Evolutionary conservation across 2,113 vertebrate genomes (phyloP).

Genomic region (Neoarius graeffei): DNA sequence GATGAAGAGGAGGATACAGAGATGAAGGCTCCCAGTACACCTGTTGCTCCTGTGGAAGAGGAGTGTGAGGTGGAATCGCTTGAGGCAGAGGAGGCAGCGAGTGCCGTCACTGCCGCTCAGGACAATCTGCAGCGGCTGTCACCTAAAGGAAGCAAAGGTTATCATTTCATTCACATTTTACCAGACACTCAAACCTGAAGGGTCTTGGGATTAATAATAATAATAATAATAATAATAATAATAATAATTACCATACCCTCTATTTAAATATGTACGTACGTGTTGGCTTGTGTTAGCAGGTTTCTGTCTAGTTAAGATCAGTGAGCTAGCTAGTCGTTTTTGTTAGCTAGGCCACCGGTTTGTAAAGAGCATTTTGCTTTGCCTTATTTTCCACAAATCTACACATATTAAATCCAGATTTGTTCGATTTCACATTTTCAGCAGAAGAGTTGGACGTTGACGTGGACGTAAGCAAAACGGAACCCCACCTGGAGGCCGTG

Average conservation of each 20-base stretch:
- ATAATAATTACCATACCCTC: background rate
- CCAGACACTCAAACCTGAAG: background rate
- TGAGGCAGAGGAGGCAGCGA: conserved; percentile 47
- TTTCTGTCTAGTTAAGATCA: background rate
- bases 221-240: conserved; percentile 6
- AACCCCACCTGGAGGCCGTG: conserved; percentile 61
- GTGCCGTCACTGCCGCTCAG: background rate
- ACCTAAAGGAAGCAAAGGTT: conserved; percentile 65
- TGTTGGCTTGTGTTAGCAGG: background rate
- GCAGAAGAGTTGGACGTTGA: conserved; percentile 65
- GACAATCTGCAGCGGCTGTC: conserved; percentile 61
- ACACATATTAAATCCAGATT: background rate
- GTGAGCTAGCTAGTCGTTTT: background rate
- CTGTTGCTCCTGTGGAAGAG: conserved; percentile 43
- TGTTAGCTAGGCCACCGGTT: background rate
- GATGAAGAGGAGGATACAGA: conserved; percentile 59
- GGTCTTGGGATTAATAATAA: background rate
- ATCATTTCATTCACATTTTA: background rate
- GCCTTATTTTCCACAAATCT: background rate
- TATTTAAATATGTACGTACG: background rate
- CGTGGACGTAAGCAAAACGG: conserved; percentile 68
- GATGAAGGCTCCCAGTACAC: conserved; percentile 56
- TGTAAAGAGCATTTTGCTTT: background rate
- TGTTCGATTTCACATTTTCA: conserved; percentile 36
- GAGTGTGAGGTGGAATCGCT: conserved; percentile 49